Conservation (phyloP, 2,888 invertebrate species). For the Cephus pygmeus region DNA sequence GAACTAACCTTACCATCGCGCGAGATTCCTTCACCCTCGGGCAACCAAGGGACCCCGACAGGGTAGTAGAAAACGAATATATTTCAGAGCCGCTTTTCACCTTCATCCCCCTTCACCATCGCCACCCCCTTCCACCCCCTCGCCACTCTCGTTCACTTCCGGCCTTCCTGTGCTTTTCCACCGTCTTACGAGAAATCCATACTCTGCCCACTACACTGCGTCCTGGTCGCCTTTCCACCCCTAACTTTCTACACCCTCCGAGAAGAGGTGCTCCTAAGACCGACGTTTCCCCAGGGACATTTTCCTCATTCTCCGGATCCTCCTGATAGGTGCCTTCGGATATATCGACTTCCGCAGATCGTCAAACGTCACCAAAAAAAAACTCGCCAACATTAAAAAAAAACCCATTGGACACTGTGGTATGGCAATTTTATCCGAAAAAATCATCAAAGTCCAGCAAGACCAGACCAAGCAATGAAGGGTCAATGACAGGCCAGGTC, state of each 20-base stretch:
- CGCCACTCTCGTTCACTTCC: constrained; percentile 1
- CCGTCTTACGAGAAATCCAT: constrained; percentile 11
- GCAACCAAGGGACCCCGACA: constrained; percentile 1
- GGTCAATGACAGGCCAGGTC: background rate
- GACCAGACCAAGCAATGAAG: background rate
- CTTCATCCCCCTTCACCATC: background rate
- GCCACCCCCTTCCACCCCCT: background rate
- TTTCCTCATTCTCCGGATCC: background rate
- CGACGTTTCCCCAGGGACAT: background rate
- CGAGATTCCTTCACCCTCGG: background rate
- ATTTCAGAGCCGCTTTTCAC: constrained; percentile 5
- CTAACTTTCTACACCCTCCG: background rate
- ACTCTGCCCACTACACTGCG: background rate
- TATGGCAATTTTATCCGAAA: too few relatives aligned
- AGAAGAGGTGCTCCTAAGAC: background rate
- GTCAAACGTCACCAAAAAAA: background rate
- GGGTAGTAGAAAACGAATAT: constrained; percentile 1
- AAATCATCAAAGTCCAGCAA: too few relatives aligned
- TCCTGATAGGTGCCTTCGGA: background rate
- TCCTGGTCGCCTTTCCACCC: background rate
- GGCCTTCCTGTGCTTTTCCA: background rate
- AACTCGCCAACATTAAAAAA: background rate
- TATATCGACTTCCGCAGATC: background rate
- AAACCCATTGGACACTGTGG: too few relatives aligned
- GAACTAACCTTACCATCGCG: background rate